These are phyloP conservation scores for Nineta flava DNA, from an alignment of 2,888 invertebrate species.

Conservation along the genomic window DNA sequence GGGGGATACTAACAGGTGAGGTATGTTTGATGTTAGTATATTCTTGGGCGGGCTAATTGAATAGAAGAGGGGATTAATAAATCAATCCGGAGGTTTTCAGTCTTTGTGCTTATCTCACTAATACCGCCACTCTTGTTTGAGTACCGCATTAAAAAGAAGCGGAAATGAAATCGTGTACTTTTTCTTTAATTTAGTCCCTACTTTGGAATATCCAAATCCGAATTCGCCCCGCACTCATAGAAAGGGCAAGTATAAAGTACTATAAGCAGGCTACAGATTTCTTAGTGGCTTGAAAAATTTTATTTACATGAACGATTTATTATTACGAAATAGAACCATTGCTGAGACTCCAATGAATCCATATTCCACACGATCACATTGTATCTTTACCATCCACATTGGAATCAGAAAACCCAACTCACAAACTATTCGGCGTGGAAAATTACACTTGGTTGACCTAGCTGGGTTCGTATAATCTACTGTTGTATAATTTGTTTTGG, in stretches of 20 bases:
- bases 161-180: too few species aligned
- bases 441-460: slow-evolving; percentile 35
- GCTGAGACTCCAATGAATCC: slow-evolving; percentile 38
- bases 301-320: too few species aligned
- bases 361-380: slow-evolving; percentile 36
- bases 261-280: too few species aligned
- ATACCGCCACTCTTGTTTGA: too few species aligned
- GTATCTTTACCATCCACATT: slow-evolving; percentile 35
- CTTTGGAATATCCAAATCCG: too few species aligned
- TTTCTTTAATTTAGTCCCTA: too few species aligned
- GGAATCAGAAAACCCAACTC: slow-evolving; percentile 22
- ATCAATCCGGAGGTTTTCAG: not conserved
- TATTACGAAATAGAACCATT: slow-evolving; percentile 24
- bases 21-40: slow-evolving; percentile 1
- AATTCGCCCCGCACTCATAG: too few species aligned
- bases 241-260: too few species aligned
- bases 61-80: not conserved
- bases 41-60: too few species aligned
- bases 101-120: too few species aligned
- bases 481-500: not conserved
- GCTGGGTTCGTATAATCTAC: slow-evolving; percentile 29
- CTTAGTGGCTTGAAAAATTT: too few species aligned
- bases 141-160: too few species aligned
- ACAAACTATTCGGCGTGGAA: slow-evolving; percentile 27
- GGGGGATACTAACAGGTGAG: slow-evolving; percentile 33